Conservation (phyloP, 2,113 vertebrate genomes). For the Isichthys henryi region DNA sequence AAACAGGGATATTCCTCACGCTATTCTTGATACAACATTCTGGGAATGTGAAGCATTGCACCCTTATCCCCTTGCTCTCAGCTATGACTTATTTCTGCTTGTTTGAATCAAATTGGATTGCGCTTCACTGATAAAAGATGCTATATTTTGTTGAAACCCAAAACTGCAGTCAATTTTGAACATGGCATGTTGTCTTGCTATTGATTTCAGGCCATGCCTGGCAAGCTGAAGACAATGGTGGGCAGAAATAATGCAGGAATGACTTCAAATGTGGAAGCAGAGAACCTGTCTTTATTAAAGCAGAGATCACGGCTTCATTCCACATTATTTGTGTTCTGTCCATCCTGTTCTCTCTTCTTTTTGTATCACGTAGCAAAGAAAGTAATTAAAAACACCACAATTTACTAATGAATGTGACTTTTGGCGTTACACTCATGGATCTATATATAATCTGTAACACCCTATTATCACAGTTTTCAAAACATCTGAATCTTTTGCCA, state of each 20-base stretch:
- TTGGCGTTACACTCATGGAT: not conserved
- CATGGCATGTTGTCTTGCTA: not conserved
- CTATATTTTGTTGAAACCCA: not conserved
- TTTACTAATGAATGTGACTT: not conserved
- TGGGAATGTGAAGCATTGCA: not conserved
- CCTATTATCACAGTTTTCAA: not conserved
- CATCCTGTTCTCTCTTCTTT: not conserved
- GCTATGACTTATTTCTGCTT: not conserved
- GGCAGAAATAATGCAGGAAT: not conserved
- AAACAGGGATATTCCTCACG: not conserved
- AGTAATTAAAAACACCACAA: not conserved
- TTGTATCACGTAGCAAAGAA: not conserved
- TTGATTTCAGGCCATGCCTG: not conserved
- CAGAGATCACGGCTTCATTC: not conserved
- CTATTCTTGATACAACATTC: not conserved
- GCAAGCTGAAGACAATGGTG: not conserved
- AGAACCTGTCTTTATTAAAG: not conserved
- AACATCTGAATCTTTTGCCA: not conserved
- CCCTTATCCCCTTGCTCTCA: not conserved
- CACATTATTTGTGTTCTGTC: not conserved
- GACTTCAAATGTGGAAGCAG: not conserved
- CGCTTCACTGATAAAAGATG: not conserved
- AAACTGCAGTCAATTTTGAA: not conserved
- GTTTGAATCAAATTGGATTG: not conserved
- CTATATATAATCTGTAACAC: not conserved